Evolutionary conservation across 2,113 vertebrate genomes (phyloP), one percentile per base, ranked within the genome.

Genomic region (Tringa solitaria): DNA sequence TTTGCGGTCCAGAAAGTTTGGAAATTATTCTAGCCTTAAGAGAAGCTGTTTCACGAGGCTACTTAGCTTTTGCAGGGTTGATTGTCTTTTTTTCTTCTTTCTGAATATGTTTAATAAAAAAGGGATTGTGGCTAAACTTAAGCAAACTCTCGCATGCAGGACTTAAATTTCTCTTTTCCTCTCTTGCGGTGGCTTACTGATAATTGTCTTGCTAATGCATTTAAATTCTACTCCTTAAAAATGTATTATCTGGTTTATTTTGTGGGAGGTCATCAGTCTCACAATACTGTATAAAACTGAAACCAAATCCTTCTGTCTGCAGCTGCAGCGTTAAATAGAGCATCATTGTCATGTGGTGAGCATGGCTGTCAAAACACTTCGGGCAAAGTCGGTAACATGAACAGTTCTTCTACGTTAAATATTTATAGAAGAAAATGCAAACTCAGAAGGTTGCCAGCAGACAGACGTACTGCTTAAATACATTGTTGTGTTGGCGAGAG

Each of bases 361-460:
- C 81, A 87, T 96, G 95, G 93, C 94, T 97, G 96, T 97, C 97
- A 97, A 97, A 97, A 97, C 97, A 96, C 87, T 95, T 90, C 0
- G 60, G 90, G 96, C 95, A 84, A 64, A 89, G 94, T 48, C 80
- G 84, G 92, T 97, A 97, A 97, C 91, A 68, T 92, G 95, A 96
- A 92, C 92, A 63, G 87, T 93, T 94, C 93, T 85, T 67, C 73
- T 82, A 73, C 21, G 68, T 95, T 94, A 98, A 97, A 97, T 97
- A 97, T 97, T 96, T 96, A 96, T 94, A 72, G 79, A 84, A 84
- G 84, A 89, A 96, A 97, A 97, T 95, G 90, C 95, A 91, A 95
- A 95, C 94, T 93, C 50, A 77, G 80, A 89, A 74, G 68, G 60
- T 87, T 95, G 77, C 92, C 93, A 95, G 91, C 95, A 95, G 91